These are phyloP conservation scores for Chaetops frenatus DNA, from an alignment of 2,113 vertebrate genomes.

Conservation along the genomic window DNA sequence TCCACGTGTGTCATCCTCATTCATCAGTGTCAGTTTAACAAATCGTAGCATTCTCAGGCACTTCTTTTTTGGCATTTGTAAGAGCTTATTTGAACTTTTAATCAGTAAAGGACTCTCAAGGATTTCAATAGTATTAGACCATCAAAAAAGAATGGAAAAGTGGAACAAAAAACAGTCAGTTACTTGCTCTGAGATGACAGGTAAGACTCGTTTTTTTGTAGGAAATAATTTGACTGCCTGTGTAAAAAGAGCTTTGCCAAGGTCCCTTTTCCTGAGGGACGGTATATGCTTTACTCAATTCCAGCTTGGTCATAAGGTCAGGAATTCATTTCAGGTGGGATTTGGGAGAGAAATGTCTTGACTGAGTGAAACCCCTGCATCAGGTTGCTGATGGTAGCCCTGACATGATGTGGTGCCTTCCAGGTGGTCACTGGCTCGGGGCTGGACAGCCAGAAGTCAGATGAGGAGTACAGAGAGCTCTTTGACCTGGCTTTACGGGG, in stretches of 20 bases:
- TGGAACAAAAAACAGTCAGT: neutral
- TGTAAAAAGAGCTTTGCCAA: neutral
- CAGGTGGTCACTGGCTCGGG: constrained; percentile 97
- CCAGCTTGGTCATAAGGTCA: neutral
- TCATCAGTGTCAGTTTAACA: neutral
- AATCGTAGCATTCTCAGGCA: neutral
- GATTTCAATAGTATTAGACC: neutral
- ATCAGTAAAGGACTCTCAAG: neutral
- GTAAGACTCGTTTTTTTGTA: neutral
- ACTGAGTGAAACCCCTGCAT: neutral
- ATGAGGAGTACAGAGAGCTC: constrained; percentile 95
- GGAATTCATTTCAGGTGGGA: neutral
- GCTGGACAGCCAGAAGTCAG: constrained; percentile 97
- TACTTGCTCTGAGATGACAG: neutral
- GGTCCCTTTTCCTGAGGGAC: neutral
- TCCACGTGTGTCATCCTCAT: neutral
- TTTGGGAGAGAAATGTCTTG: neutral
- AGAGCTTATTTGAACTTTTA: neutral
- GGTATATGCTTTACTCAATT: neutral
- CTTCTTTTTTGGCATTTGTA: neutral
- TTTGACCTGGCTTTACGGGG: constrained; percentile 93
- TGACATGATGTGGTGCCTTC: neutral
- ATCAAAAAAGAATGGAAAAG: neutral
- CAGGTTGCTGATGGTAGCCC: neutral
- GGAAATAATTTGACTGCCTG: neutral